phyloP scores from a whole-genome alignment of 2,797 vertebrate species.

The Gallirallus australis region DNA sequence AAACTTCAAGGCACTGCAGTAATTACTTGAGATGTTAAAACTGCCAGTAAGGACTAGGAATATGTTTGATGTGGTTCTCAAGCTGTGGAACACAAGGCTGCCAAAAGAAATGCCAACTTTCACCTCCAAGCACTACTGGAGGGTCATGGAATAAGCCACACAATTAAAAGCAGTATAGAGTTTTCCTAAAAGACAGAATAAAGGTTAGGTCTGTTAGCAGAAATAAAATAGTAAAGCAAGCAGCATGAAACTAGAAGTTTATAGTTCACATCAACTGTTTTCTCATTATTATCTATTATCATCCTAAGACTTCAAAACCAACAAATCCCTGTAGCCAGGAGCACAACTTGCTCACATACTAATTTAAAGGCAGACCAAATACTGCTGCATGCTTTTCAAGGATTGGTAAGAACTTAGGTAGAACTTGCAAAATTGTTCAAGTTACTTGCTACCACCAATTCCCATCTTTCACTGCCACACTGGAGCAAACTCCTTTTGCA shows the following conservation, averaged over 20 bases:
- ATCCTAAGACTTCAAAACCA: neutral
- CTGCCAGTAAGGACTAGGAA: neutral
- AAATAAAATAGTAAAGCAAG: neutral
- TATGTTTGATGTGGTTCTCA: neutral
- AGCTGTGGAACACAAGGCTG: neutral
- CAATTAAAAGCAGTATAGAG: neutral
- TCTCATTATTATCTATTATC: neutral
- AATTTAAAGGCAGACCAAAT: neutral
- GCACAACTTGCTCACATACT: rapidly evolving
- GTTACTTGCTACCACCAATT: neutral
- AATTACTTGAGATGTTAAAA: neutral
- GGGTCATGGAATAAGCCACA: neutral
- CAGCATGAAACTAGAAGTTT: neutral
- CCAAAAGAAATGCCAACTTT: neutral
- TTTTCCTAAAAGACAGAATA: neutral
- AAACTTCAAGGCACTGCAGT: neutral
- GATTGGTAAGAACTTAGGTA: neutral
- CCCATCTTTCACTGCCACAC: neutral
- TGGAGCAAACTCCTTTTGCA: neutral
- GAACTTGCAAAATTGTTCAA: neutral
- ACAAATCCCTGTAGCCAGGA: neutral
- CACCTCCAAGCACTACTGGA: neutral
- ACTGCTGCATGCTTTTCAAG: neutral
- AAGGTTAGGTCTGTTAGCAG: neutral
- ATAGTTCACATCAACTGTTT: neutral